A percentile compares a stretch with the other conserved stretches of the same genome.
Evolutionary conservation across 2,888 invertebrate species (phyloP).

Genomic region (Xanthorhoe spadicearia): DNA sequence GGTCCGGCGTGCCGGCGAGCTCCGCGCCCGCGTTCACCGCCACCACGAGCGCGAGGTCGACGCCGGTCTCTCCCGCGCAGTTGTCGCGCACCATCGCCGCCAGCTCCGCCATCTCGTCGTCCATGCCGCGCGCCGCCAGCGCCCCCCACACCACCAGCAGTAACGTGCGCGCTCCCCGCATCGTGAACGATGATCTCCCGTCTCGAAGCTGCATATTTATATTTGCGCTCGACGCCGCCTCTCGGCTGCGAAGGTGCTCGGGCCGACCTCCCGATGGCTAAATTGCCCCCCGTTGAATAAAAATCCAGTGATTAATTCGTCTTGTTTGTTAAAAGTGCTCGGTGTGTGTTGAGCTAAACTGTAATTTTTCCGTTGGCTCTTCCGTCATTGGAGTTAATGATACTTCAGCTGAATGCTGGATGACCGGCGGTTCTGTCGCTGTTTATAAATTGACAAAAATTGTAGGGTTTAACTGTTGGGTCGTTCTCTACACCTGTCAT

Average conservation of each 20-base stretch:
- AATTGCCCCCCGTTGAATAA: slow-evolving; percentile 52
- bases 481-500: background rate
- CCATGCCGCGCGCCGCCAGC: slow-evolving; percentile 49
- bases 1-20: slow-evolving; percentile 56
- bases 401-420: slow-evolving; percentile 17
- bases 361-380: slow-evolving; percentile 41
- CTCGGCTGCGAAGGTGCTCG: slow-evolving; percentile 39
- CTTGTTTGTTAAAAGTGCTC: slow-evolving; percentile 48
- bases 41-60: slow-evolving; percentile 61
- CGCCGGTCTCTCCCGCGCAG: slow-evolving; percentile 70
- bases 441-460: slow-evolving; percentile 20
- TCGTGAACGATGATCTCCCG: background rate
- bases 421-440: slow-evolving; percentile 20
- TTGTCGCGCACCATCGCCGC: slow-evolving; percentile 70
- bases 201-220: slow-evolving; percentile 7
- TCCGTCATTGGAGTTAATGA: slow-evolving; percentile 31
- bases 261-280: slow-evolving; percentile 38
- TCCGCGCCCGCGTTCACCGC: slow-evolving; percentile 67
- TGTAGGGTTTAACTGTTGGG: slow-evolving; percentile 11
- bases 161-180: slow-evolving; percentile 3
- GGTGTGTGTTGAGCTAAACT: slow-evolving; percentile 40
- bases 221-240: slow-evolving; percentile 9
- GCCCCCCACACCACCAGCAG: slow-evolving; percentile 43
- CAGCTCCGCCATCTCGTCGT: slow-evolving; percentile 74
- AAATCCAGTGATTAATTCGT: slow-evolving; percentile 56